Evolutionary conservation across 2,113 vertebrate genomes (phyloP).

Genomic region (Brachyhypopomus gauderio): DNA sequence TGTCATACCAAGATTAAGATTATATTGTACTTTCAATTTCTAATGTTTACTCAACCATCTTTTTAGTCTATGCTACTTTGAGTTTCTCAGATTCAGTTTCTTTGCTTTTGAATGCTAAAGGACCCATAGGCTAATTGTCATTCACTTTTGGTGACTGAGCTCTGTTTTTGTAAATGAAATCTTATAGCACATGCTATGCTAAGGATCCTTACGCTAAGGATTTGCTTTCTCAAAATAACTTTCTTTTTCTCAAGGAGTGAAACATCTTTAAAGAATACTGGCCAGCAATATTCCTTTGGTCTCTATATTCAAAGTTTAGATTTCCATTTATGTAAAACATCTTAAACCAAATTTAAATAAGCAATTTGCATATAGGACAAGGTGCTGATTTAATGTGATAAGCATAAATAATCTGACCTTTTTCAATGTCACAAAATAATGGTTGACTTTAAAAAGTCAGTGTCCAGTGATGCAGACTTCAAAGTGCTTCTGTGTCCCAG

Average conservation of each 20-base stretch:
- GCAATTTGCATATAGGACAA: conserved; percentile 13
- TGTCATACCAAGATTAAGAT: too few relatives aligned
- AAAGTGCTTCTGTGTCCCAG: too few relatives aligned
- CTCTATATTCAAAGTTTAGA: conserved; percentile 28
- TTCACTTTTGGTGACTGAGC: neutral
- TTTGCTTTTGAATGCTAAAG: neutral
- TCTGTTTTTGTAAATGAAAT: neutral
- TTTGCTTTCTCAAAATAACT: too few relatives aligned
- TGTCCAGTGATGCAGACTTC: too few relatives aligned
- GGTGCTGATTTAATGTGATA: conserved; percentile 5
- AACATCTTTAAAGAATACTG: conserved; percentile 5
- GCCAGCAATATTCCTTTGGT: neutral
- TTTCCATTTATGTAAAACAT: conserved; percentile 42
- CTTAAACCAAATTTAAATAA: conserved; percentile 30
- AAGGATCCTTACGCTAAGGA: too few relatives aligned
- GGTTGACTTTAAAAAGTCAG: neutral
- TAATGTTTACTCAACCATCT: neutral
- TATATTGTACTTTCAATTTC: neutral
- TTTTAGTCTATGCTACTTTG: neutral
- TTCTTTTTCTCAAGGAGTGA: neutral
- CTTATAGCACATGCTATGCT: neutral
- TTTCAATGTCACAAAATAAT: neutral
- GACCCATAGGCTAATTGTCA: too few relatives aligned
- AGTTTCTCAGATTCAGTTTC: neutral
- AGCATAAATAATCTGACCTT: too few relatives aligned